Conservation (phyloP, 2,888 invertebrate species). For the Resseliella maxima region DNA sequence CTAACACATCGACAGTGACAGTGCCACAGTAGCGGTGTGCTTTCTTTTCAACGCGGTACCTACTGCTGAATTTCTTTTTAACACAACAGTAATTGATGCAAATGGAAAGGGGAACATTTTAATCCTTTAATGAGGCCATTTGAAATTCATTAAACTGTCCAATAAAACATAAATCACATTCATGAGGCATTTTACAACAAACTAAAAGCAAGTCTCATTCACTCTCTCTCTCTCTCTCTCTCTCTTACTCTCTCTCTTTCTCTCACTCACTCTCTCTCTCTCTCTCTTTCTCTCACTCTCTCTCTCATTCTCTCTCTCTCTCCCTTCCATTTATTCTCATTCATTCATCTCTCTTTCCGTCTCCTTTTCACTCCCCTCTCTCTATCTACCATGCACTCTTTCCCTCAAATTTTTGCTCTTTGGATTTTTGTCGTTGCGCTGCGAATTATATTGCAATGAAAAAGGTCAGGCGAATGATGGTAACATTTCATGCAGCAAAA, state of each 20-base stretch:
- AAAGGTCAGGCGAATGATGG: neutral
- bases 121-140: slow-evolving; percentile 45
- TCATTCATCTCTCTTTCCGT: neutral
- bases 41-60: too few species aligned
- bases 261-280: neutral
- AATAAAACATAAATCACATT: slow-evolving; percentile 53
- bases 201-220: neutral
- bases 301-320: neutral
- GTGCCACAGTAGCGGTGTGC: too few species aligned
- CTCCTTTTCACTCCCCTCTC: neutral
- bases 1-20: too few species aligned
- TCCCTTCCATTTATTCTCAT: neutral
- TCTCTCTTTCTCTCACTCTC: neutral
- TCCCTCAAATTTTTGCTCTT: neutral
- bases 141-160: slow-evolving; percentile 49
- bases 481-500: neutral
- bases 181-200: slow-evolving; percentile 1
- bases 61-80: neutral
- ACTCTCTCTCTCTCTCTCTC: neutral
- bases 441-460: neutral
- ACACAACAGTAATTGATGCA: slow-evolving; percentile 4
- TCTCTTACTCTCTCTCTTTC: neutral
- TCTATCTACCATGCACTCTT: neutral
- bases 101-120: neutral
- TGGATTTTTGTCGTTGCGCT: too few species aligned